Percentiles rank a stretch among this genome's conserved stretches.
Evolutionary conservation across 2,888 invertebrate genomes (phyloP).

Genomic region (Oxyteleia sp.): DNA sequence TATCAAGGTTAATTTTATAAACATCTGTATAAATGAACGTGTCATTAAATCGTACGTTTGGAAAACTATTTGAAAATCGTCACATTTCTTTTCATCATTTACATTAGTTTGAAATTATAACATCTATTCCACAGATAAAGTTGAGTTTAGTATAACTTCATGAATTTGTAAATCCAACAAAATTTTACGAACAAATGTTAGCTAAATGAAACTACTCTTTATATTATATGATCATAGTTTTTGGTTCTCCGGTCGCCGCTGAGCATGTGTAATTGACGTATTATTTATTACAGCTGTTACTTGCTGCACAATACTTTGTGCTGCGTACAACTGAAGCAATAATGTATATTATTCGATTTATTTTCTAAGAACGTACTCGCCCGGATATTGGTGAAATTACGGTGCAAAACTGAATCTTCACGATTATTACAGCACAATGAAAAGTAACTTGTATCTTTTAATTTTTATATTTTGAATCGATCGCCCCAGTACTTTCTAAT

Average conservation of each 20-base stretch:
- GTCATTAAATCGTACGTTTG: too few relatives aligned
- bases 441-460: background rate
- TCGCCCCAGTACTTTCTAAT: too few relatives aligned
- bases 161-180: background rate
- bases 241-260: conserved; percentile 10
- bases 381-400: conserved; percentile 26
- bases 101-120: background rate
- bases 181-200: background rate
- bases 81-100: background rate
- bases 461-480: too few relatives aligned
- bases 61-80: too few relatives aligned
- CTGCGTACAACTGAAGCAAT: conserved; percentile 6
- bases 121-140: background rate
- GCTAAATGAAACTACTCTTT: background rate
- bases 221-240: conserved; percentile 5
- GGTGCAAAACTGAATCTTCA: conserved; percentile 3
- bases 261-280: conserved; percentile 20
- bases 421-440: background rate
- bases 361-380: conserved; percentile 23
- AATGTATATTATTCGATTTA: conserved; percentile 36
- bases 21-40: too few relatives aligned
- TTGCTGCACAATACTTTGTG: conserved; percentile 27
- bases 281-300: conserved; percentile 43
- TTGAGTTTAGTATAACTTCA: background rate
- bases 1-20: too few relatives aligned